phyloP scores from a whole-genome alignment of 2,113 vertebrate genomes.

The Pundamilia nyererei region DNA sequence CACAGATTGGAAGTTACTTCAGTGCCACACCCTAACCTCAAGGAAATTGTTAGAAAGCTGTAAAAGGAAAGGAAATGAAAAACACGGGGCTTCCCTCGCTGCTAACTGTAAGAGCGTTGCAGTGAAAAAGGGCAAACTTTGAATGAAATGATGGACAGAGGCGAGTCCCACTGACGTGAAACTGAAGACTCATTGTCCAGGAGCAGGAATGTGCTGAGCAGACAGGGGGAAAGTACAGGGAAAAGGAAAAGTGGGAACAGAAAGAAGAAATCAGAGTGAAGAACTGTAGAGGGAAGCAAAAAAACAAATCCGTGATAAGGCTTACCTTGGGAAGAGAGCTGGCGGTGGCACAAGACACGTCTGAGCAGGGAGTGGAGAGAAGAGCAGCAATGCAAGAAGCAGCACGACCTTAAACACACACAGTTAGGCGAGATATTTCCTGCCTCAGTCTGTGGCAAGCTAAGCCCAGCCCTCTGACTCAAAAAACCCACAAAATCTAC shows the following conservation, averaged over 20 bases:
- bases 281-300: not conserved
- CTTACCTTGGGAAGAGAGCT: constrained; percentile 46
- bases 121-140: not conserved
- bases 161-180: not conserved
- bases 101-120: not conserved
- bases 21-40: not conserved
- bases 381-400: not conserved
- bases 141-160: not conserved
- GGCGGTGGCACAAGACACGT: not conserved
- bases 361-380: not conserved
- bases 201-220: constrained; percentile 27
- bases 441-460: constrained; percentile 15
- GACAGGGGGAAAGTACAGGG: not conserved
- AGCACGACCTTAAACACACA: not conserved
- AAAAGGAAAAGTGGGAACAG: not conserved
- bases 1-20: not conserved
- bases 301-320: not conserved
- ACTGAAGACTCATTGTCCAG: not conserved
- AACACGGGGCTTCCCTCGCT: not conserved
- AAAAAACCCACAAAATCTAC: not conserved
- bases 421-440: constrained; percentile 28
- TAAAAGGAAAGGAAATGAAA: not conserved
- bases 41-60: constrained; percentile 2
- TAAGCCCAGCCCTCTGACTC: not conserved
- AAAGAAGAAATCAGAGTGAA: not conserved